Evolutionary conservation across 2,113 vertebrate genomes (phyloP).

Genomic region (Eclectus roratus): DNA sequence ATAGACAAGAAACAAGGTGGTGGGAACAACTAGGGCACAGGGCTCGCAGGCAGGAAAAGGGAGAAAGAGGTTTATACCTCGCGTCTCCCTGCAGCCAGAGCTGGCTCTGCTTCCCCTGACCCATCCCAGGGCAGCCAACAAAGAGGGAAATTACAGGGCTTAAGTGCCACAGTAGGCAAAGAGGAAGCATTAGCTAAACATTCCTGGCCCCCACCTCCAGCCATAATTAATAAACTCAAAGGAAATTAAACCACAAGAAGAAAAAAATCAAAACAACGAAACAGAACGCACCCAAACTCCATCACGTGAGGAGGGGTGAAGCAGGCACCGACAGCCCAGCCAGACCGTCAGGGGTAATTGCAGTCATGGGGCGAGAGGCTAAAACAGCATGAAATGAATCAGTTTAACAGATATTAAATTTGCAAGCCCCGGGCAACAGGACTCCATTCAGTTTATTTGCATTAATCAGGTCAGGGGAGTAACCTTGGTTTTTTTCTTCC

Average conservation of each 20-base stretch:
- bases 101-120: not conserved
- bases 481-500: slow-evolving; percentile 44
- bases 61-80: not conserved
- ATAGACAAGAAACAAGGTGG: not conserved
- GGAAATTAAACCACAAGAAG: slow-evolving; percentile 57
- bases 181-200: slow-evolving; percentile 3
- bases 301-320: not conserved
- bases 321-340: not conserved
- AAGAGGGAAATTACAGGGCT: not conserved
- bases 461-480: slow-evolving; percentile 67
- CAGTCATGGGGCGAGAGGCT: slow-evolving; percentile 55
- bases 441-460: slow-evolving; percentile 60
- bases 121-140: not conserved
- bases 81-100: rapidly evolving
- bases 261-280: slow-evolving; percentile 1
- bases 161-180: not conserved
- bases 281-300: not conserved
- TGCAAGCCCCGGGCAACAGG: slow-evolving; percentile 55
- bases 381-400: slow-evolving; percentile 63
- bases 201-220: not conserved
- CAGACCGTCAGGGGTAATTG: slow-evolving; percentile 49
- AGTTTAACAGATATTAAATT: slow-evolving; percentile 66
- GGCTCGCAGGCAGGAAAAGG: not conserved
- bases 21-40: not conserved
- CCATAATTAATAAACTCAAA: slow-evolving; percentile 54